phyloP scores from a whole-genome alignment of 2,797 vertebrate genomes.

The Karalla daura region DNA sequence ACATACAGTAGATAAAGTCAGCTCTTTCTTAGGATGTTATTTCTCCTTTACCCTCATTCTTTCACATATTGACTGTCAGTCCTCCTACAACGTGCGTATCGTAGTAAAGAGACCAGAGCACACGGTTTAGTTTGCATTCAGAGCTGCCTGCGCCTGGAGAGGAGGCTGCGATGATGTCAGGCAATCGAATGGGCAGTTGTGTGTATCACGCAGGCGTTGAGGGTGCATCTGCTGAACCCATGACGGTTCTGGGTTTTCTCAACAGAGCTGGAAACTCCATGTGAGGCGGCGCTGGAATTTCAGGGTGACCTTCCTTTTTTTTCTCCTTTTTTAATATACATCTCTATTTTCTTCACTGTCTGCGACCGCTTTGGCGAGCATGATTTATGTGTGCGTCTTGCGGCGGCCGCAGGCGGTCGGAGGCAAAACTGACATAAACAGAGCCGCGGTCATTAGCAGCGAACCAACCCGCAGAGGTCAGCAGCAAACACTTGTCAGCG shows the following conservation, averaged over 20 bases:
- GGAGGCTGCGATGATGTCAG: not conserved
- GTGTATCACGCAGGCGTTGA: not conserved
- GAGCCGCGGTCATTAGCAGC: not conserved
- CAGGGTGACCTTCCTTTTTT: no score
- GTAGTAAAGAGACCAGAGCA: no score
- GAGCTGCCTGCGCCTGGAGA: not conserved
- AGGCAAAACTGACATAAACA: not conserved
- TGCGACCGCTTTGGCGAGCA: not conserved
- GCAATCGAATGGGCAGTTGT: not conserved
- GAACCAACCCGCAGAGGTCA: slow-evolving; percentile 1
- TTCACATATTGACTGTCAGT: not conserved
- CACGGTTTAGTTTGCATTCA: no score
- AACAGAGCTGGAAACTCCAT: not conserved
- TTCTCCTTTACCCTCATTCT: not conserved
- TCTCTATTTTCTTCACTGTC: not conserved
- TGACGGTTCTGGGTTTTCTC: no score
- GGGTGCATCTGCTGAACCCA: not conserved
- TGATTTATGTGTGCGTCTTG: not conserved
- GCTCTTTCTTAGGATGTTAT: not conserved
- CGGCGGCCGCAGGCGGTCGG: not conserved
- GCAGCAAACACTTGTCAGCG: not conserved
- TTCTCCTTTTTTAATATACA: not conserved
- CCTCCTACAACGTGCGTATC: no score
- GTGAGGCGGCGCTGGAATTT: no score
- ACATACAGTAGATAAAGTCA: no score